Evolutionary conservation across 2,888 invertebrate genomes (phyloP), one percentile per base, ranked within the genome.

Genomic region (Rhabditoides inermis): DNA sequence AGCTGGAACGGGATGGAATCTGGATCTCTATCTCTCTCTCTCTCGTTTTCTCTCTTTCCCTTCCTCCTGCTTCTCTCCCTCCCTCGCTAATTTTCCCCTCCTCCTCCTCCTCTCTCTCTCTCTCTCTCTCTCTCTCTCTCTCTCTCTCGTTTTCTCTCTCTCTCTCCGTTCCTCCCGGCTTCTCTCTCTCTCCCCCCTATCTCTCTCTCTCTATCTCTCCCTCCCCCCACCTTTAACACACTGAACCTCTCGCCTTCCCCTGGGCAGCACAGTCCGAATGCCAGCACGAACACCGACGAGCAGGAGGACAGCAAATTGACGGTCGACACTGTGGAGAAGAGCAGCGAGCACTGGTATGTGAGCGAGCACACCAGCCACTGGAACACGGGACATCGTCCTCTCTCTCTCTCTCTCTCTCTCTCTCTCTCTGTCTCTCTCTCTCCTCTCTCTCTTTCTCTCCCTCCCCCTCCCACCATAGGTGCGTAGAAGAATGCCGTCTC

Each of bases 301-400:
- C 88, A 85, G 27, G 90, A 88, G 58, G 88, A 88, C 72, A 92
- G 81, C 49, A 91, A 84, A 65, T 88, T 89, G 39, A 92, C 89
- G 54, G 90, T 84, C 51, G 88, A 87, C 15, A 89, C 84, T 74
- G 88, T 85, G 3, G 88, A 86, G 79, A 87, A 84, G 49, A 85
- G 83, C 59, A 92, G 80, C 46, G 91, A 88, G 74, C 89, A 82
- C 78, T 92, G 90, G 80, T 88, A 90, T 52, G 88, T 84, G 77
- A 90, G 90, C 80, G 90, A 91, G 53, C 90, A 90, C 72, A 87
- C 79, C 80, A 95, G 91, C 90, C 92, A 94, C 88, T 91, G 81
- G 46, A 84, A 84, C 68, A 60, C 65, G 64, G 36, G 25, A 27
- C 20, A 30, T 2, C 37, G 35, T 15, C 20, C n/a, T n/a, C n/a